Evolutionary conservation across 2,797 vertebrate species (phyloP).

Genomic region (Lacerta agilis): DNA sequence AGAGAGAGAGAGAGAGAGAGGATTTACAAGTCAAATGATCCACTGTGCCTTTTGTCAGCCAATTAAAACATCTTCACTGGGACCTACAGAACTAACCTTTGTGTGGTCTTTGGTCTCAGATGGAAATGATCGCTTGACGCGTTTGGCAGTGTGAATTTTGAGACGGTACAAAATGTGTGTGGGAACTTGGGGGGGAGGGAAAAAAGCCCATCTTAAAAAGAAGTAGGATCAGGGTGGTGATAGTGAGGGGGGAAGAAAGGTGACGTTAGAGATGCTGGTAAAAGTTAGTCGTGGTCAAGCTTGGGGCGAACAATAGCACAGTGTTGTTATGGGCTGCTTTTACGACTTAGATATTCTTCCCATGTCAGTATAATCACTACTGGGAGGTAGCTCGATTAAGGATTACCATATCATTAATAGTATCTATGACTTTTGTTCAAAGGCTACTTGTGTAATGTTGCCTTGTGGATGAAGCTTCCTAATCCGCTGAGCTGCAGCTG

Average conservation of each 20-base stretch:
- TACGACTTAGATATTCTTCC: slow-evolving; percentile 98
- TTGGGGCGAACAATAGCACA: slow-evolving; percentile 93
- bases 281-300: slow-evolving; percentile 95
- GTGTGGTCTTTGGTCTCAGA: slow-evolving; percentile 90
- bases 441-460: slow-evolving; percentile 99
- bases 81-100: slow-evolving; percentile 88
- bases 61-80: slow-evolving; percentile 86
- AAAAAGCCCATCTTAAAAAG: slow-evolving; percentile 86
- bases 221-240: slow-evolving; percentile 88
- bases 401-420: slow-evolving; percentile 99
- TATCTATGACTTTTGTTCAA: slow-evolving; percentile 99
- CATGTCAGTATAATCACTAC: slow-evolving; percentile 99
- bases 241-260: slow-evolving; percentile 84
- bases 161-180: slow-evolving; percentile 89
- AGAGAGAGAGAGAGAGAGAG: slow-evolving; percentile 62
- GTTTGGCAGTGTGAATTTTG: slow-evolving; percentile 80
- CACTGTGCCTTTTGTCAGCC: slow-evolving; percentile 78
- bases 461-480: slow-evolving; percentile 96
- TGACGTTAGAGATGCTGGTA: slow-evolving; percentile 89
- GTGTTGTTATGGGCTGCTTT: slow-evolving; percentile 95
- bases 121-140: slow-evolving; percentile 77
- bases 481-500: slow-evolving; percentile 99
- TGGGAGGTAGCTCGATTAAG: slow-evolving; percentile 99
- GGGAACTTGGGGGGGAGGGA: slow-evolving; percentile 85
- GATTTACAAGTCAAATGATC: slow-evolving; percentile 80